These are phyloP conservation scores for Liparis tanakae DNA, from an alignment of 2,797 vertebrate species.

Conservation along the genomic window DNA sequence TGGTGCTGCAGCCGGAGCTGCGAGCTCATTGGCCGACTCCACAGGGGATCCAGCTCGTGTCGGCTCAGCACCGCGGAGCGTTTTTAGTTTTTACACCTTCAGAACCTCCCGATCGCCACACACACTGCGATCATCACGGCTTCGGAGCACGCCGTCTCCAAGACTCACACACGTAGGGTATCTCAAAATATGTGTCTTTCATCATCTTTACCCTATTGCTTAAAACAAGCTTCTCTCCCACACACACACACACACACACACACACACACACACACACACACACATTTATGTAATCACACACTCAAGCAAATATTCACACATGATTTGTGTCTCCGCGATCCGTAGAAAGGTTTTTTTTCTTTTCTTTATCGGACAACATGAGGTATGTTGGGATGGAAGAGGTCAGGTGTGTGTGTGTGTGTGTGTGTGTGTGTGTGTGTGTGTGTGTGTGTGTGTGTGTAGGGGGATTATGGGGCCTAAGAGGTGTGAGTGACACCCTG, in stretches of 20 bases:
- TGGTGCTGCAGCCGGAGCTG: background rate
- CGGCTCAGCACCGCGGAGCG: conserved; percentile 48
- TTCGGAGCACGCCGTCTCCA: conserved; percentile 56
- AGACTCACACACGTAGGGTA: conserved; percentile 30
- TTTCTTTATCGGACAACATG: conserved; percentile 40
- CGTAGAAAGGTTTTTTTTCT: background rate
- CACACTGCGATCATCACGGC: conserved; percentile 25
- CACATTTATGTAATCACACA: conserved; percentile 5
- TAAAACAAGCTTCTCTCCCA: conserved; percentile 13
- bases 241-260: too few relatives aligned
- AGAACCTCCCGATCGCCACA: too few relatives aligned
- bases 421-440: conserved; percentile 6
- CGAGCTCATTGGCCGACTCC: background rate
- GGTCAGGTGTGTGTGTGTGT: conserved; percentile 20
- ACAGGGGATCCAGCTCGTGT: conserved; percentile 28
- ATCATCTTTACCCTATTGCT: conserved; percentile 29
- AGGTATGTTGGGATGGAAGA: conserved; percentile 16
- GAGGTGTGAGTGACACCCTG: conserved; percentile 71
- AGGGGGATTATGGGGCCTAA: conserved; percentile 24
- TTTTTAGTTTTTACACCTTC: conserved; percentile 33
- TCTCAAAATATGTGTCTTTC: conserved; percentile 47
- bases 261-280: conserved; percentile 3
- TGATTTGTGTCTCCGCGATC: conserved; percentile 6
- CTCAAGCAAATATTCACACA: background rate
- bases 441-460: conserved; percentile 14